Evolutionary conservation across 2,797 vertebrate genomes (phyloP), one percentile per base, ranked within the genome.

Genomic region (Halcyon leucocephala): DNA sequence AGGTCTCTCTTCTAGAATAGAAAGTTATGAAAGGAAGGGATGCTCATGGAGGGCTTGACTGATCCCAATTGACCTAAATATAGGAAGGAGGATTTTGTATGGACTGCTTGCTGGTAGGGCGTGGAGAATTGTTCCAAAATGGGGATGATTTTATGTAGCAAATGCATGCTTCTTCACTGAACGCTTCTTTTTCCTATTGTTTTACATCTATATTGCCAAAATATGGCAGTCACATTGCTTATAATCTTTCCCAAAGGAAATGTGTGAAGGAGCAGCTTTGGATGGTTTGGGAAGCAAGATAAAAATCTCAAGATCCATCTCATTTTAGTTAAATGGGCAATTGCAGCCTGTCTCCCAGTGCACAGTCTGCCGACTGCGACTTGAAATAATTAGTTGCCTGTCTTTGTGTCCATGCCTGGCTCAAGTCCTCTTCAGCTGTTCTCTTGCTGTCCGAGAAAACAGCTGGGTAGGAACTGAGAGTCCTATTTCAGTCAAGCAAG

Each of bases 401-500:
- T 29, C 80, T 89, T 42, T 83, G 64, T 92, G 91, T 57, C 76
- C 6, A 0, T 22, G 74, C 39, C 48, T 94, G 93, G 90, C 87
- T 64, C 13, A 48, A 71, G 35, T 79, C 82, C 55, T 70, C 39
- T 72, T 97, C 94, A 96, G 94, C 95, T 97, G 96, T 85, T 92
- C 78, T 6, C 22, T 83, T 9, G 21, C 71, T 76, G 54, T 86
- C 83, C 1, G 16, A 77, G 93, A 91, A 95, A 93, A 46, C 96
- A 96, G 94, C 96, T 97, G 94, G 84, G 86, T 57, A 82, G 82
- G 89, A 94, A 9, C 82, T 78, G 54, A 15, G 82, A 90, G 86
- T 94, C 87, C 66, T 96, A 79, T 95, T 93, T 69, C 93, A 86
- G 49, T 81, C 82, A 33, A 42, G 91, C 61, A 62, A 22, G 82